Percentiles rank a stretch among this genome's conserved stretches.
Evolutionary conservation across 2,113 vertebrate genomes (phyloP).

Genomic region (Cynocephalus volans): DNA sequence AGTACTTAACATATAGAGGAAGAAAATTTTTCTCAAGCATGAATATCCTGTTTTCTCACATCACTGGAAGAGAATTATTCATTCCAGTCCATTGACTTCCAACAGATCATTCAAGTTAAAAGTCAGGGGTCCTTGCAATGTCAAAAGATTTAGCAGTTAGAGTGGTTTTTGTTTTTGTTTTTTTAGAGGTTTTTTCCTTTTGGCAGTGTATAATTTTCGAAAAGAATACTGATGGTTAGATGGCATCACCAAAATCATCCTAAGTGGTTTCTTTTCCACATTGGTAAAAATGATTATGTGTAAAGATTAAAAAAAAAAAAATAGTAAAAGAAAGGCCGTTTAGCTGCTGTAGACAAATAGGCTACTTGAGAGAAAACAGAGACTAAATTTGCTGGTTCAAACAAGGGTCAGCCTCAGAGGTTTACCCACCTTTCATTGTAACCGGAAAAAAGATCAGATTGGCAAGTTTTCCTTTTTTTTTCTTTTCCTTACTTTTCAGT

Average conservation of each 20-base stretch:
- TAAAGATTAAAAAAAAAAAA: neutral
- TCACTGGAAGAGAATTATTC: constrained; percentile 84
- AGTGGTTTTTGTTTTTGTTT: constrained; percentile 71
- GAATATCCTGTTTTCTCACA: constrained; percentile 86
- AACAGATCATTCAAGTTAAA: constrained; percentile 87
- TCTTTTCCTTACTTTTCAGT: neutral
- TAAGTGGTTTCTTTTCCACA: neutral
- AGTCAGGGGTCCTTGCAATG: constrained; percentile 83
- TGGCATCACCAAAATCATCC: constrained; percentile 33
- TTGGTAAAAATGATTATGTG: constrained; percentile 67
- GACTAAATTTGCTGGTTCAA: constrained; percentile 65
- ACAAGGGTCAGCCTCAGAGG: constrained; percentile 22
- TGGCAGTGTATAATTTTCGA: constrained; percentile 14
- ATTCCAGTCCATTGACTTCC: constrained; percentile 84
- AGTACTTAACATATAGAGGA: constrained; percentile 81
- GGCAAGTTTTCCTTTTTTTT: neutral
- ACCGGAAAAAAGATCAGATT: neutral
- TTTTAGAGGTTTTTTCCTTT: neutral
- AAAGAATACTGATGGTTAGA: constrained; percentile 41
- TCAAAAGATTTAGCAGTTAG: constrained; percentile 82
- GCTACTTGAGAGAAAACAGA: constrained; percentile 69
- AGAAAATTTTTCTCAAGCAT: constrained; percentile 82
- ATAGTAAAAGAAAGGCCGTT: constrained; percentile 39
- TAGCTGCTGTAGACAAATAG: constrained; percentile 19
- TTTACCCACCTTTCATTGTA: constrained; percentile 8